Evolutionary conservation across 2,888 invertebrate species (phyloP).

Genomic region (Pegoplata infirma): DNA sequence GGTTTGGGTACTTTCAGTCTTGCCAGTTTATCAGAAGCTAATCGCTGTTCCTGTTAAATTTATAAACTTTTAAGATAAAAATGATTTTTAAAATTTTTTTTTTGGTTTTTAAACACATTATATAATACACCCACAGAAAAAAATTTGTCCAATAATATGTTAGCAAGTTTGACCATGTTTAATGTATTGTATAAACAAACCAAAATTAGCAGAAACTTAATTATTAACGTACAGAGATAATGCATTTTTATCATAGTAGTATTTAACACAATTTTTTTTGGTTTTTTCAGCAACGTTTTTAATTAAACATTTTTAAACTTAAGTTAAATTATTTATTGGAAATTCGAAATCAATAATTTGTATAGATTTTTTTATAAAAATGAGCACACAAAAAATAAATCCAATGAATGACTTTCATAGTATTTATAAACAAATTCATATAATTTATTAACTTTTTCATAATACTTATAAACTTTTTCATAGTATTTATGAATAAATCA

Average conservation of each 20-base stretch:
- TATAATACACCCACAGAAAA: slow-evolving; percentile 24
- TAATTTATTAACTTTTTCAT: too few relatives aligned
- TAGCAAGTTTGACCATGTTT: slow-evolving; percentile 36
- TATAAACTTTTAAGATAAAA: slow-evolving; percentile 16
- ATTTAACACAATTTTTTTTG: background rate
- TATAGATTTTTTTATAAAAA: too few relatives aligned
- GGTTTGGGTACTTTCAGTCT: slow-evolving; percentile 77
- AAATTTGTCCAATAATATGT: slow-evolving; percentile 40
- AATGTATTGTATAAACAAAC: slow-evolving; percentile 23
- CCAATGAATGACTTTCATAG: too few relatives aligned
- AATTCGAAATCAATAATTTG: too few relatives aligned
- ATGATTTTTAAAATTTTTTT: too few relatives aligned
- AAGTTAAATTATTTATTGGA: too few relatives aligned
- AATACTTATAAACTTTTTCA: too few relatives aligned
- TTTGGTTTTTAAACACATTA: slow-evolving; percentile 25
- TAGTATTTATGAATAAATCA: too few relatives aligned
- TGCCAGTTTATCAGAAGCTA: slow-evolving; percentile 76
- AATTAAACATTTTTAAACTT: background rate
- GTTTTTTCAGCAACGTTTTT: background rate
- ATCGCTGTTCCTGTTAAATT: slow-evolving; percentile 77
- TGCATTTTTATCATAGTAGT: slow-evolving; percentile 39
- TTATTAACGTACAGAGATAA: slow-evolving; percentile 43
- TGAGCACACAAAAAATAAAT: too few relatives aligned
- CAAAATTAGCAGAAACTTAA: slow-evolving; percentile 23
- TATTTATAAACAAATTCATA: too few relatives aligned